phyloP scores from a whole-genome alignment of 2,113 vertebrate genomes.

The Cygnus atratus region DNA sequence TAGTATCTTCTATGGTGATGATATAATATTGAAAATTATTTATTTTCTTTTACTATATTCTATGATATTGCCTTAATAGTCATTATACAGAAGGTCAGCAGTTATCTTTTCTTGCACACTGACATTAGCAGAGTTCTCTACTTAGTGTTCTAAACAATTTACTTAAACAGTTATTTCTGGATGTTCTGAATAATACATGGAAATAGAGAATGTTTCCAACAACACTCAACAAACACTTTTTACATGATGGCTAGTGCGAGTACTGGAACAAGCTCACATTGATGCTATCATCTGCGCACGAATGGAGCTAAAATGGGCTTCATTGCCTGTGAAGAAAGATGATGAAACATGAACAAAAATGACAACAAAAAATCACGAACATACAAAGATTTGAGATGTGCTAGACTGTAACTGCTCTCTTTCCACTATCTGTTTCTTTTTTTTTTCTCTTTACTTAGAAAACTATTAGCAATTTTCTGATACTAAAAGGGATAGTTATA shows the following conservation, averaged over 20 bases:
- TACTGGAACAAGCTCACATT: neutral
- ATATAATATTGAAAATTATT: neutral
- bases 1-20: neutral
- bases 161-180: neutral
- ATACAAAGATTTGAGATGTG: neutral
- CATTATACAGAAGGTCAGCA: neutral
- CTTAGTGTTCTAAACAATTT: neutral
- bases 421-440: neutral
- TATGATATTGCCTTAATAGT: neutral
- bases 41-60: neutral
- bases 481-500: neutral
- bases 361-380: neutral
- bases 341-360: neutral
- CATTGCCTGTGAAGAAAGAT: neutral
- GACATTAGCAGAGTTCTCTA: neutral
- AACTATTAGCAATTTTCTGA: conserved; percentile 27
- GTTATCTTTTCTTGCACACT: neutral
- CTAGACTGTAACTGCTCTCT: neutral
- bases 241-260: neutral
- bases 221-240: neutral
- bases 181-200: neutral
- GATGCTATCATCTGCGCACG: accelerated
- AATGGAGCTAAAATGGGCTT: neutral
- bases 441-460: neutral
- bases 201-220: neutral